These are phyloP conservation scores for Gadopsis marmoratus DNA, from an alignment of 2,797 vertebrate genomes.

Conservation along the genomic window DNA sequence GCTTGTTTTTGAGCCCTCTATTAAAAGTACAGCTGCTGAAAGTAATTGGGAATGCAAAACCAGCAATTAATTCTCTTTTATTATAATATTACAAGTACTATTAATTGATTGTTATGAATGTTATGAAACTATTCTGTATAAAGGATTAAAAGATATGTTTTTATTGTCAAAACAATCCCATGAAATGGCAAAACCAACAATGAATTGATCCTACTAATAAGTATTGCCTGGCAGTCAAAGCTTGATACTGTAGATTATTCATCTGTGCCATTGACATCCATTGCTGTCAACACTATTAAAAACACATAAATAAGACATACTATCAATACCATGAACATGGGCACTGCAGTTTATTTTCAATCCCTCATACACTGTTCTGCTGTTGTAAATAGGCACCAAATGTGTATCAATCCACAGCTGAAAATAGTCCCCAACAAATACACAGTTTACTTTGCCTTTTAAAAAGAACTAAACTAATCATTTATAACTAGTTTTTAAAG, in stretches of 20 bases:
- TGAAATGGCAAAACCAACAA: neutral
- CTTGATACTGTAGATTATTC: neutral
- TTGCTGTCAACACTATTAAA: neutral
- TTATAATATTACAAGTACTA: too few relatives aligned
- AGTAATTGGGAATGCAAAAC: constrained; percentile 27
- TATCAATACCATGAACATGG: neutral
- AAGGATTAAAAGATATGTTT: neutral
- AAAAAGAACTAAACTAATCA: neutral
- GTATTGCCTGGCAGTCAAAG: neutral
- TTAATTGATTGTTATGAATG: neutral
- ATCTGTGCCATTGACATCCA: neutral
- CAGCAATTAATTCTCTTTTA: neutral
- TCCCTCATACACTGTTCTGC: neutral
- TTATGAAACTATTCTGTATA: neutral
- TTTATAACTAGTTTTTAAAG: neutral
- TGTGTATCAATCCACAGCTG: neutral
- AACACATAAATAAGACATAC: neutral
- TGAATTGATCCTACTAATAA: neutral
- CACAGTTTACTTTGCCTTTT: neutral
- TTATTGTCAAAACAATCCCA: neutral
- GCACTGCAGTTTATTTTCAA: neutral
- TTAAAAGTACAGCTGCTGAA: constrained; percentile 46
- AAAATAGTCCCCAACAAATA: constrained; percentile 6
- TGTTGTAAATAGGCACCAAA: neutral
- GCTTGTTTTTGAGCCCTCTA: constrained; percentile 35